A percentile compares a stretch with the other conserved stretches of the same genome.
phyloP scores from a whole-genome alignment of 2,113 vertebrate genomes.

The Protobothrops flavoviridis region DNA sequence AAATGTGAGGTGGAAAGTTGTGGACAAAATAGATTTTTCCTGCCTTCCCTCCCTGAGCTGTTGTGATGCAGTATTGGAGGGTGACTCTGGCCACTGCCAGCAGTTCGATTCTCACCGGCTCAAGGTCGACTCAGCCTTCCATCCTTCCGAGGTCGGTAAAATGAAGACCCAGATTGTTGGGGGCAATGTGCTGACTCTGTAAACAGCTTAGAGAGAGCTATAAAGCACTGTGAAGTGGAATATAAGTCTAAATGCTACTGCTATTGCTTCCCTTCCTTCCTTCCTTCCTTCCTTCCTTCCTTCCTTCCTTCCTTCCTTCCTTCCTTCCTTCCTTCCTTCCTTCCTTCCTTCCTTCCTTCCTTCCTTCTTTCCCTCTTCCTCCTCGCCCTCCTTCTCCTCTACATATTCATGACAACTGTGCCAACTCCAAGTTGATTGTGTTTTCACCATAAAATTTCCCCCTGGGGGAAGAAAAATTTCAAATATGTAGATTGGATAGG shows the following conservation, averaged over 20 bases:
- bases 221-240: too few species aligned
- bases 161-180: too few species aligned
- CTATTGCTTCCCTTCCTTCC: too few species aligned
- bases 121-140: neutral
- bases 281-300: too few species aligned
- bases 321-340: too few species aligned
- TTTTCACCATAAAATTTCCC: neutral
- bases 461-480: too few species aligned
- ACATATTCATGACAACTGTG: neutral
- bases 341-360: neutral
- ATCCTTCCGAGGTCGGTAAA: too few species aligned
- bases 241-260: too few species aligned
- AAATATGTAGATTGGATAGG: neutral
- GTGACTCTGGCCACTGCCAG: neutral
- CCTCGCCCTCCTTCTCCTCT: neutral
- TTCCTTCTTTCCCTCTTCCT: too few species aligned
- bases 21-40: neutral
- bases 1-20: neutral
- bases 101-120: neutral
- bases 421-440: neutral
- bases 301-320: too few species aligned
- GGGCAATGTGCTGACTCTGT: too few species aligned
- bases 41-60: neutral
- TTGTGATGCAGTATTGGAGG: neutral
- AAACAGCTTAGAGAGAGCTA: too few species aligned